These are phyloP conservation scores for Platyscapa corneri DNA, from an alignment of 1,140 invertebrate species.

Conservation along the genomic window DNA sequence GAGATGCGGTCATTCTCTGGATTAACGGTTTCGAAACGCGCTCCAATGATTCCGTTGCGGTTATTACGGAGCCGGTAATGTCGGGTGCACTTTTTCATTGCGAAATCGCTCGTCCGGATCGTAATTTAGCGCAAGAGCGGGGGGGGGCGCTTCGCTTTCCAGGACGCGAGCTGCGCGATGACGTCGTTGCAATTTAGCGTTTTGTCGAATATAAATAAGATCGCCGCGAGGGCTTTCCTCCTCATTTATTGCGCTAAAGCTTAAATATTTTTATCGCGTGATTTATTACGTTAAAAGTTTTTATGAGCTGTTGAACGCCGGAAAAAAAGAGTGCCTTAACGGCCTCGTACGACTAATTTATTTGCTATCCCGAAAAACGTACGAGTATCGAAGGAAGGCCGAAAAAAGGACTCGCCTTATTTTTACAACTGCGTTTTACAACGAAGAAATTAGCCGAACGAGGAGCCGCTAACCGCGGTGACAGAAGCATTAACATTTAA, in stretches of 20 bases:
- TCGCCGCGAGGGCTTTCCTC: neutral
- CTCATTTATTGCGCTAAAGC: neutral
- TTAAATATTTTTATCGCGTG: conserved; percentile 24
- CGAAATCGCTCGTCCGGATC: neutral
- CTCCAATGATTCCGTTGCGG: too few species aligned
- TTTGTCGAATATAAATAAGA: neutral
- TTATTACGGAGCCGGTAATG: too few species aligned
- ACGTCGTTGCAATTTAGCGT: neutral
- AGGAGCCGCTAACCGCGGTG: conserved; percentile 11
- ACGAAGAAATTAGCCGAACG: conserved; percentile 29
- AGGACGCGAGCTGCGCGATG: neutral
- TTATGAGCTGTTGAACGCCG: conserved; percentile 30
- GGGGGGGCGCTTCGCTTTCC: neutral
- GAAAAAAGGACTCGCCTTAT: conserved; percentile 7
- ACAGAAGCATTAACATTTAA: conserved; percentile 43
- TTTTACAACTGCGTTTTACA: conserved; percentile 32
- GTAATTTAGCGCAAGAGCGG: neutral
- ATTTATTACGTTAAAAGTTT: conserved; percentile 8
- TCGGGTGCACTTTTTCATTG: neutral
- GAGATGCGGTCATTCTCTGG: neutral
- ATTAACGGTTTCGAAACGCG: neutral
- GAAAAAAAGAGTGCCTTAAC: neutral
- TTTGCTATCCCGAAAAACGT: neutral
- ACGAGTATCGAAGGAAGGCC: neutral
- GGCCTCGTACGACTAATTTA: conserved; percentile 21